phyloP scores from a whole-genome alignment of 2,888 invertebrate species.

The Calephelis perditalis region DNA sequence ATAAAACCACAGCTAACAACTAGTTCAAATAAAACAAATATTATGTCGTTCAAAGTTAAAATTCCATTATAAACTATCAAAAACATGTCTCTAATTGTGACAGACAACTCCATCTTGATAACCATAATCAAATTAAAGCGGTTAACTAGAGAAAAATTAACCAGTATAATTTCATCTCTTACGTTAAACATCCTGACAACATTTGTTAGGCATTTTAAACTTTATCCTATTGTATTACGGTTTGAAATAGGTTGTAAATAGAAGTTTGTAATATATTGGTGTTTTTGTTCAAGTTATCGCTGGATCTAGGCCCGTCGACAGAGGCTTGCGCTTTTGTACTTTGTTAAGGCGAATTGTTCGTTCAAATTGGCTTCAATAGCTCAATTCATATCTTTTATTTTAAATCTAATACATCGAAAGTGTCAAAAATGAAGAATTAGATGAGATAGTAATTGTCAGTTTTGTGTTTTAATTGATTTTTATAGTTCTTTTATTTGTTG shows the following conservation, averaged over 20 bases:
- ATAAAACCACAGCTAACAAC: too few species aligned
- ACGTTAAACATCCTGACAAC: background rate
- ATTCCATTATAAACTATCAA: constrained; percentile 39
- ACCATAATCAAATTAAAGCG: constrained; percentile 55
- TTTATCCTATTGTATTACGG: constrained; percentile 21
- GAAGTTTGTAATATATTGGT: constrained; percentile 18
- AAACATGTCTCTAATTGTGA: constrained; percentile 57
- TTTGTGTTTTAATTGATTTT: constrained; percentile 5
- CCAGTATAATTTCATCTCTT: constrained; percentile 9
- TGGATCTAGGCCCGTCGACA: constrained; percentile 44
- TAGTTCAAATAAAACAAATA: background rate
- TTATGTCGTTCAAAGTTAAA: background rate
- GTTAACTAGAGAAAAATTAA: constrained; percentile 34
- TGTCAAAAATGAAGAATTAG: constrained; percentile 9
- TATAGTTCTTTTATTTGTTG: too few species aligned
- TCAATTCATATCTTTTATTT: constrained; percentile 21
- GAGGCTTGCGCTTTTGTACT: constrained; percentile 47
- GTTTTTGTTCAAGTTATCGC: constrained; percentile 37
- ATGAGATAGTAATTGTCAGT: background rate
- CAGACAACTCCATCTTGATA: constrained; percentile 72
- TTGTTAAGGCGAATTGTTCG: constrained; percentile 44
- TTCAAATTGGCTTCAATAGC: constrained; percentile 45
- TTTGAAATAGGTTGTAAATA: constrained; percentile 2
- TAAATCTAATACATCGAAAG: constrained; percentile 5
- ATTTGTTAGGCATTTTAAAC: constrained; percentile 13